Evolutionary conservation across 37 sponge, comb jelly and placozoan species (phyloP).

Genomic region (Tethya wilhelma): DNA sequence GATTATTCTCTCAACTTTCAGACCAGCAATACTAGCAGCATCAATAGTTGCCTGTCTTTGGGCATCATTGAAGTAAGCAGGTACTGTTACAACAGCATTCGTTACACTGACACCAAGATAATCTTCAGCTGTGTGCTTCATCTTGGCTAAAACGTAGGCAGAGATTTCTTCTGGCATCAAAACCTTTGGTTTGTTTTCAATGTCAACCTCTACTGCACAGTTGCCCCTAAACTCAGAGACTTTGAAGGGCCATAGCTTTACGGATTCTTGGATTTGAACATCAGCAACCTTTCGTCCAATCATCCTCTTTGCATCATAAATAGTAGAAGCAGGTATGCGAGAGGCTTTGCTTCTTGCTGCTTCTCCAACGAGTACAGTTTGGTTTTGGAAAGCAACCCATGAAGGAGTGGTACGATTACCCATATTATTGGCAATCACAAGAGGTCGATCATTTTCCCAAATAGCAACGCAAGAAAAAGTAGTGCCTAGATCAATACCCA

Average conservation of each 20-base stretch:
- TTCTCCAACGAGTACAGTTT: conserved; percentile 85
- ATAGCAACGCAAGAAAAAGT: conserved; percentile 94
- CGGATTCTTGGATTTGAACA: conserved; percentile 53
- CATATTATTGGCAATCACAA: conserved; percentile 88
- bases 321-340: conserved; percentile 51
- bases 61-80: conserved; percentile 96
- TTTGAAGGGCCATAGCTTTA: conserved; percentile 75
- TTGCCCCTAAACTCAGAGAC: conserved; percentile 61
- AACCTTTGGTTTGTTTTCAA: conserved; percentile 12
- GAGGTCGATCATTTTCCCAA: conserved; percentile 78
- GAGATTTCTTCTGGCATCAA: conserved; percentile 89
- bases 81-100: conserved; percentile 87
- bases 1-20: conserved; percentile 91
- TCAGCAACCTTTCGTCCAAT: conserved; percentile 84
- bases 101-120: conserved; percentile 70
- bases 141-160: conserved; percentile 87
- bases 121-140: conserved; percentile 95
- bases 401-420: conserved; percentile 94
- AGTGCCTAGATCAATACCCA: conserved; percentile 96
- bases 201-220: conserved; percentile 67
- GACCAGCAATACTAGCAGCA: conserved; percentile 84
- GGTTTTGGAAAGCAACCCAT: conserved; percentile 82
- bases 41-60: conserved; percentile 97
- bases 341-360: conserved; percentile 84
- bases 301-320: conserved; percentile 94